These are phyloP conservation scores for Thereuonema tuberculata DNA, from an alignment of 1,140 invertebrate genomes.

Conservation along the genomic window DNA sequence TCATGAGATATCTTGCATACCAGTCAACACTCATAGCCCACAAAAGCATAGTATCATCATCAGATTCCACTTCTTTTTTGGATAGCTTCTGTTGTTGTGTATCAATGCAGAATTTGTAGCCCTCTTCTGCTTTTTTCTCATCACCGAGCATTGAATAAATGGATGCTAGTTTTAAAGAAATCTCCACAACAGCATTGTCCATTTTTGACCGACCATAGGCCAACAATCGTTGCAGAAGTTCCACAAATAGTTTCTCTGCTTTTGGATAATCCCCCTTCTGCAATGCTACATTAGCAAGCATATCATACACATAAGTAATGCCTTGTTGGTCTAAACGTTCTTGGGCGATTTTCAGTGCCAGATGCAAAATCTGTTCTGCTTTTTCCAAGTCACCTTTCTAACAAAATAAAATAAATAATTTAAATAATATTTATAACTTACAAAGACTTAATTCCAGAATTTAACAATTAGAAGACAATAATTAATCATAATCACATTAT, in stretches of 20 bases:
- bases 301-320: slow-evolving; percentile 72
- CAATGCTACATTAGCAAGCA: slow-evolving; percentile 79
- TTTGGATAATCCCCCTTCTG: slow-evolving; percentile 56
- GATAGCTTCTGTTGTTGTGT: slow-evolving; percentile 44
- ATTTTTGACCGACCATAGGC: slow-evolving; percentile 48
- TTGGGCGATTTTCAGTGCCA: slow-evolving; percentile 67
- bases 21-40: slow-evolving; percentile 59
- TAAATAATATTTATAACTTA: too few species aligned
- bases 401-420: slow-evolving; percentile 28
- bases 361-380: slow-evolving; percentile 68
- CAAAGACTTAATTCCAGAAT: too few species aligned
- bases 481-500: too few species aligned
- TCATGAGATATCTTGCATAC: slow-evolving; percentile 61
- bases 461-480: too few species aligned
- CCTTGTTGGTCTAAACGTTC: slow-evolving; percentile 55
- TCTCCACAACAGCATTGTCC: slow-evolving; percentile 59
- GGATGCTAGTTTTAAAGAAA: slow-evolving; percentile 45
- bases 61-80: slow-evolving; percentile 30
- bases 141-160: slow-evolving; percentile 43
- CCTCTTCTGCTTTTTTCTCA: slow-evolving; percentile 49
- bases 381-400: slow-evolving; percentile 58
- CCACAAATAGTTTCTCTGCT: slow-evolving; percentile 67
- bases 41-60: slow-evolving; percentile 44
- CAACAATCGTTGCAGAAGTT: slow-evolving; percentile 59
- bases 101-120: slow-evolving; percentile 59